Base-by-base conservation (phyloP, 2,888 invertebrate species). In the Coleophora flavipennella region DNA sequence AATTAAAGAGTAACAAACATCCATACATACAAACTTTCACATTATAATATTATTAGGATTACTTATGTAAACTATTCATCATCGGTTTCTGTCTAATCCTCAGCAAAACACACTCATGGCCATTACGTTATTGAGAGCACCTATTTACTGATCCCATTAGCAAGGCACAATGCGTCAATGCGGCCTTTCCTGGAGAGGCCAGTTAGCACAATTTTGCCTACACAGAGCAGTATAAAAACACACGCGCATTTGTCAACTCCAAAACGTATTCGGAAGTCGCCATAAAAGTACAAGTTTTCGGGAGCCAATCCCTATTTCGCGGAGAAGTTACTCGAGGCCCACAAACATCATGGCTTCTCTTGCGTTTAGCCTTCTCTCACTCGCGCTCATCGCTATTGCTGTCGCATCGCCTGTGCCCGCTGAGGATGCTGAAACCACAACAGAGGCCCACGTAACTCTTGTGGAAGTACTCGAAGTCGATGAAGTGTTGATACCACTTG, bases 71-170 rank as follows among this genome's bases (percentile, higher is more conserved):
- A 63, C 59, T 53, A 51, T 59, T 60, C 57, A 48, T 62, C 58
- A 62, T 55, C 52, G 46, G 45, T 61, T 62, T 64, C 59, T 60
- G 58, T 53, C 58, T 57, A 65, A 57, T 60, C 53, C 57, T 61
- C 53, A 71, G 68, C 67, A 75, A 69, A 65, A 57, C 57, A 64
- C 49, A 69, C 63, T 74, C 83, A 83, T 62, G 79, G 83, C 55
- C 80, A 69, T 70, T 67, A 70, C 70, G 69, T 66, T 78, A 76
- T 81, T 77, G 78, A 72, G 61, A 63, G 57, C 20, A 20, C 6
- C 3, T 75, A 72, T 81, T 77, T 68, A 54, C 58, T 52, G 42
- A 51, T 48, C 37, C 29, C 33, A 67, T 83, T 80, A 78, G 49
- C 70, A 37, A 49, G 43, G 46, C 48, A 60, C 59, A 60, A 63